Evolutionary conservation across 2,797 vertebrate species (phyloP).

Genomic region (Aselliscus stoliczkanus): DNA sequence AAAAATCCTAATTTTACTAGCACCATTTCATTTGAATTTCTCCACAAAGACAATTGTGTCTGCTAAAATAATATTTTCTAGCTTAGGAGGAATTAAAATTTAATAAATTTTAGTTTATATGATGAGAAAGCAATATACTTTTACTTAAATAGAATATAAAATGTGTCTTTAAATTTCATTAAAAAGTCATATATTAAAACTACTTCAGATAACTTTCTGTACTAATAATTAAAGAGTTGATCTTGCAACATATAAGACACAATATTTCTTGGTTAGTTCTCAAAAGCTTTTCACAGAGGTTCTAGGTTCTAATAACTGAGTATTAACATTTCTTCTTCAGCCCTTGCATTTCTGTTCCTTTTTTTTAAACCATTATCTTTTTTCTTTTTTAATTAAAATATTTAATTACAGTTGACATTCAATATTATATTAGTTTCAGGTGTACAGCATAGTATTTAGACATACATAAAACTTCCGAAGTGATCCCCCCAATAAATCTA

Average conservation of each 20-base stretch:
- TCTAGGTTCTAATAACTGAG: not conserved
- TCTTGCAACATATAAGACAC: not conserved
- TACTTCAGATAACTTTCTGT: not conserved
- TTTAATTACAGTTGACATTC: not conserved
- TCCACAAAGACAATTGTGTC: not conserved
- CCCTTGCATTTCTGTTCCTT: not conserved
- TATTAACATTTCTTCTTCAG: not conserved
- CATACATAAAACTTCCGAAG: not conserved
- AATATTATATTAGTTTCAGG: not conserved
- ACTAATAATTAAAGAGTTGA: not conserved
- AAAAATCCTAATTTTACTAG: not conserved
- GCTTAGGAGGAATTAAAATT: not conserved
- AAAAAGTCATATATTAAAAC: not conserved
- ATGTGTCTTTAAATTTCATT: not conserved
- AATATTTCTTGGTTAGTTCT: not conserved
- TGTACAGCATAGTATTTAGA: not conserved
- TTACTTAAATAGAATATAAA: not conserved
- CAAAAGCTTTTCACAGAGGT: not conserved
- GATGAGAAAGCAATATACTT: not conserved
- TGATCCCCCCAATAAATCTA: not conserved
- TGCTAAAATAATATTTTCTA: not conserved
- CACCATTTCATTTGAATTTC: not conserved
- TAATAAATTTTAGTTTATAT: not conserved
- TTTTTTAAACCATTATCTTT: not conserved
- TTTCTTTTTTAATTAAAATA: not conserved